phyloP scores from a whole-genome alignment of 2,888 invertebrate genomes.

The Gerris lacustris region DNA sequence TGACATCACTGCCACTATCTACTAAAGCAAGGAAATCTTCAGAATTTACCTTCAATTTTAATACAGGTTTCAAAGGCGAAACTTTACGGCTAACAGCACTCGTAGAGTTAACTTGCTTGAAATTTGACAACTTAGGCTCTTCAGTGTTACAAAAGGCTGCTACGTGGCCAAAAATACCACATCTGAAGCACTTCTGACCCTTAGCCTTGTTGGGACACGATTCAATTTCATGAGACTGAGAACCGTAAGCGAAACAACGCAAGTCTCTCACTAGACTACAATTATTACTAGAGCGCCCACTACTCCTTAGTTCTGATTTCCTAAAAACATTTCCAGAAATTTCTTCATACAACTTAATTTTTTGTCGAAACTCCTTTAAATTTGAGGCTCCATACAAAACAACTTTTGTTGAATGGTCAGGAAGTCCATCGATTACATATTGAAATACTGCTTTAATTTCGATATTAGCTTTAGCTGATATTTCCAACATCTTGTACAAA shows the following conservation, averaged over 20 bases:
- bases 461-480: slow-evolving; percentile 1
- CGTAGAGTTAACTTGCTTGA: neutral
- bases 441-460: no score
- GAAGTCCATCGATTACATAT: no score
- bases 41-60: no score
- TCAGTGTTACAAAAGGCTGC: slow-evolving; percentile 10
- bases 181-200: slow-evolving; percentile 14
- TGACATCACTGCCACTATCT: slow-evolving; percentile 13
- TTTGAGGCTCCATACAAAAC: no score
- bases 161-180: slow-evolving; percentile 17
- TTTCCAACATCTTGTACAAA: slow-evolving; percentile 7
- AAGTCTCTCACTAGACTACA: neutral
- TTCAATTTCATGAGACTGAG: neutral
- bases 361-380: no score
- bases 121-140: slow-evolving; percentile 3
- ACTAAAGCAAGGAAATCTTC: slow-evolving; percentile 12
- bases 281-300: no score
- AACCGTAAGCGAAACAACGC: slow-evolving; percentile 13
- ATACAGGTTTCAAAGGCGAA: slow-evolving; percentile 7
- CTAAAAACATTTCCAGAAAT: no score
- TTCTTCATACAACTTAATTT: no score
- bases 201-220: neutral
- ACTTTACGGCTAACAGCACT: neutral
- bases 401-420: no score
- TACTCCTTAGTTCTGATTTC: no score